phyloP scores from a whole-genome alignment of 2,113 vertebrate species.

The Campylorhamphus procurvoides region DNA sequence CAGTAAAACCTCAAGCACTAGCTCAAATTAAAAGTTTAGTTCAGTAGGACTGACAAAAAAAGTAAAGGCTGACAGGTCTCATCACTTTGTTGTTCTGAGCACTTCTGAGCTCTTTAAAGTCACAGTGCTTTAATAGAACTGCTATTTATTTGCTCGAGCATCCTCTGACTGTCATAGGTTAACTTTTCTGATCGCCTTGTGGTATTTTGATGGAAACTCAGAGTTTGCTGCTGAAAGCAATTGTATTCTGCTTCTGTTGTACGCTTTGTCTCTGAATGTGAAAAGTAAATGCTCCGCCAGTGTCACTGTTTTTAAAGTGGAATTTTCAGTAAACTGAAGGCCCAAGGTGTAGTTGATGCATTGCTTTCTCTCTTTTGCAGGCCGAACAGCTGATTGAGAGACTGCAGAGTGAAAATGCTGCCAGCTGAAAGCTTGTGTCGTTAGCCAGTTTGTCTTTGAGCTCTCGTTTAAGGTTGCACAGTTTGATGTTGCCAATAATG shows the following conservation, averaged over 20 bases:
- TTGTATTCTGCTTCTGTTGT: neutral
- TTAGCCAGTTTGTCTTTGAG: neutral
- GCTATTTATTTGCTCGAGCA: neutral
- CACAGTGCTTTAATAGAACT: neutral
- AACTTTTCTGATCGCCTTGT: neutral
- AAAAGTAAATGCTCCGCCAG: neutral
- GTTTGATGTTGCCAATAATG: conserved; percentile 25
- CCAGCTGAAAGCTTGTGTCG: conserved; percentile 42
- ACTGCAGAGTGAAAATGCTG: conserved; percentile 70
- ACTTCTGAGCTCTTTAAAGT: neutral
- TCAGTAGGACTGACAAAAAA: neutral
- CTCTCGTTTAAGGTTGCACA: conserved; percentile 34
- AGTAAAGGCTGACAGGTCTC: neutral
- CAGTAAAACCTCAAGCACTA: neutral
- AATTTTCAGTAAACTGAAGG: neutral
- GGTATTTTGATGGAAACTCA: neutral
- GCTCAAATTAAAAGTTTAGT: neutral
- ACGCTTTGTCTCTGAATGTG: neutral
- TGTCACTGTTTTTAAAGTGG: neutral
- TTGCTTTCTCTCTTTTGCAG: conserved; percentile 62
- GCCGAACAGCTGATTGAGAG: conserved; percentile 82
- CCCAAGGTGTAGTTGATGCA: rapidly evolving
- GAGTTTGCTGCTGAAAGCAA: neutral
- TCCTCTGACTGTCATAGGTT: neutral
- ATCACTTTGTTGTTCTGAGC: neutral